Base-by-base conservation (phyloP, 1,140 invertebrate genomes). In the Nasonia giraulti region DNA sequence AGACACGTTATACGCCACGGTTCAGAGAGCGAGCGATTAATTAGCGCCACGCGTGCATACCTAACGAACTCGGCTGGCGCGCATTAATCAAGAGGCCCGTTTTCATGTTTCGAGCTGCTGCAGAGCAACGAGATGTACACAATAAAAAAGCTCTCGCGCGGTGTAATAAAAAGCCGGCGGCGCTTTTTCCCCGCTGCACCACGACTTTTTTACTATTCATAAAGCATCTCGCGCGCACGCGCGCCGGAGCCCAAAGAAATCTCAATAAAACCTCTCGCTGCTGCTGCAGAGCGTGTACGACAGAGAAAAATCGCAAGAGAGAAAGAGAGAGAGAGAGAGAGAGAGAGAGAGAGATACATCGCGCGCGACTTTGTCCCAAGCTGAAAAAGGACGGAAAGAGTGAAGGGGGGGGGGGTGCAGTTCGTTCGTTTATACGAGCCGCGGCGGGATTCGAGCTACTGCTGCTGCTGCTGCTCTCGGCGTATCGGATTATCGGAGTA, bases 401-500 rank as follows among this genome's bases (percentile, higher is more conserved):
- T n/a, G n/a, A n/a, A n/a, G n/a, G n/a, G n/a, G n/a, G 1, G 27
- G 1, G 75, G 23, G 74, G n/a, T 84, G 80, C 20, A 62, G 55
- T 62, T 62, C 85, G 50, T 79, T 75, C 81, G 88, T 37, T 86
- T 87, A 85, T 80, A 86, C 84, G 85, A 86, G 84, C 81, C 84
- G 84, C 79, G 66, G 80, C 85, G 85, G 87, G 86, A 89, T 89
- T 90, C 88, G 83, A 87, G 88, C 55, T 62, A n/a, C 55, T 62
- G 17, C 55, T 87, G 81, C 83, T 86, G 80, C 37, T 40, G 37
- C 27, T 27, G 37, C 37, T 5, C 88, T 78, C 87, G 75, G 86
- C 87, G 90, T 91, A 92, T 92, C 90, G 90, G 89, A 91, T 91
- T 91, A 92, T 92, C 90, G 89, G 87, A 87, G 89, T 89, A 89